Conservation (phyloP, 1,140 invertebrate species). For the Heliconius hermathena region DNA sequence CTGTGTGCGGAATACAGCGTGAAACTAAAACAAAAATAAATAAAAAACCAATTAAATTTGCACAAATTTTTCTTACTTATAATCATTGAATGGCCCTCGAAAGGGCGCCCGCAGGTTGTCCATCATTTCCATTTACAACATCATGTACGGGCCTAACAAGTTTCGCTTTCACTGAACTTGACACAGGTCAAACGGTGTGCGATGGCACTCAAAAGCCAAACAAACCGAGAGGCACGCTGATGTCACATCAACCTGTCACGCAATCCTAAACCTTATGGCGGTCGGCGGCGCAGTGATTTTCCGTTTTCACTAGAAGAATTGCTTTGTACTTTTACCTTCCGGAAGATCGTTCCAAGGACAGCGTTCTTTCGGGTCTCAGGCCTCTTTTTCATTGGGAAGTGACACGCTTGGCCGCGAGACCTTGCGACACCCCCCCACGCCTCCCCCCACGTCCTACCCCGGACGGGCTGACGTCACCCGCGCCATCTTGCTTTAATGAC, state of each 20-base stretch:
- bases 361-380: constrained; percentile 65
- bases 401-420: constrained; percentile 70
- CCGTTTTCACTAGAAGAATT: constrained; percentile 39
- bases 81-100: background rate
- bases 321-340: constrained; percentile 61
- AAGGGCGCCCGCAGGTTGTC: constrained; percentile 12
- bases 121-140: constrained; percentile 14
- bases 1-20: too few relatives aligned
- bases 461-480: constrained; percentile 69
- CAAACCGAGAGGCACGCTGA: constrained; percentile 45
- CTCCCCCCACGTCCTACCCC: constrained; percentile 34
- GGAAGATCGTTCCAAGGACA: constrained; percentile 69
- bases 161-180: constrained; percentile 74
- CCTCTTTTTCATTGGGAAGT: constrained; percentile 78
- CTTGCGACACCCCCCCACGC: constrained; percentile 59
- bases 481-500: constrained; percentile 75
- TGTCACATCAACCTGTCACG: constrained; percentile 44
- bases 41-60: too few relatives aligned
- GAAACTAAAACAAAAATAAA: too few relatives aligned
- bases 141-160: constrained; percentile 42
- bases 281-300: constrained; percentile 19
- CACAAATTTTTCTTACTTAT: background rate
- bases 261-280: constrained; percentile 42
- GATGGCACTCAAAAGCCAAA: constrained; percentile 54
- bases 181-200: constrained; percentile 58